Percentiles rank a stretch among this genome's conserved stretches.
These are phyloP conservation scores for Boleophthalmus pectinirostris DNA, from an alignment of 2,113 vertebrate genomes.

Conservation along the genomic window DNA sequence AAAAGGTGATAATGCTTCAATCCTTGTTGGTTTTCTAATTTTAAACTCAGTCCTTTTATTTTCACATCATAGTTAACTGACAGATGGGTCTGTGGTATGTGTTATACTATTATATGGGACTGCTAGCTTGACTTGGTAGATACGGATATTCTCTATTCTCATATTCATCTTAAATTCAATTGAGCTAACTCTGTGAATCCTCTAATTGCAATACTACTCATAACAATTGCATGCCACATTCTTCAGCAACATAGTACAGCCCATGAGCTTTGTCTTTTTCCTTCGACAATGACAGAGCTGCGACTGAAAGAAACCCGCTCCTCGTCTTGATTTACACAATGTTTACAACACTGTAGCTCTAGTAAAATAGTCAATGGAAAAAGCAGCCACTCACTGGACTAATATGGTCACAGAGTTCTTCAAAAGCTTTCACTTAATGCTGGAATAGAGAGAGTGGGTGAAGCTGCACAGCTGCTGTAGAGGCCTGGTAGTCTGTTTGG, in stretches of 20 bases:
- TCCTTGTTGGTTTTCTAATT: too few species aligned
- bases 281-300: background rate
- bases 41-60: too few species aligned
- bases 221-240: background rate
- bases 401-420: slow-evolving; percentile 70
- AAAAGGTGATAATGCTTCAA: too few species aligned
- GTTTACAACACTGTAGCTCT: slow-evolving; percentile 52
- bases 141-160: background rate
- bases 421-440: slow-evolving; percentile 45
- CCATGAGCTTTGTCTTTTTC: background rate
- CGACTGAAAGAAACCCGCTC: slow-evolving; percentile 21
- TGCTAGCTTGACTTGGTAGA: too few species aligned
- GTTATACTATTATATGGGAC: too few species aligned
- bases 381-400: slow-evolving; percentile 64
- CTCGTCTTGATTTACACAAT: slow-evolving; percentile 49
- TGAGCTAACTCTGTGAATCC: background rate
- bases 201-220: background rate
- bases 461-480: slow-evolving; percentile 63
- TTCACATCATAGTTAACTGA: background rate
- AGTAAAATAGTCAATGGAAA: slow-evolving; percentile 69
- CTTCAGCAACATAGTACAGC: background rate
- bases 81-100: too few species aligned
- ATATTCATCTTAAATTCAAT: background rate
- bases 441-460: slow-evolving; percentile 52
- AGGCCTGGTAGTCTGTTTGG: slow-evolving; percentile 61